These are phyloP conservation scores for Porites evermanni DNA, from an alignment of 92 coral and sea anemone species.

Conservation along the genomic window DNA sequence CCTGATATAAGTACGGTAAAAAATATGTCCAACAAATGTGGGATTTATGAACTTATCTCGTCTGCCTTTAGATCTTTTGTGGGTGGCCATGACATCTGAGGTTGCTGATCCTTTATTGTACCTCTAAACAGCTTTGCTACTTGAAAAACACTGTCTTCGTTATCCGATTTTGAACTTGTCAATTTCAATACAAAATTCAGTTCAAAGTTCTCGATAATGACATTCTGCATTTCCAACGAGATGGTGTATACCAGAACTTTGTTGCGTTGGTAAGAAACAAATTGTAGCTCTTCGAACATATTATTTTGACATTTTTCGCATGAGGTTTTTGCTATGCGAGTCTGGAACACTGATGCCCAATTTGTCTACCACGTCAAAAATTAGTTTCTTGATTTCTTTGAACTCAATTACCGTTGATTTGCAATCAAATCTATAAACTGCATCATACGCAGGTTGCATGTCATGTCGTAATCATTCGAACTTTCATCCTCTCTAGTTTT, in stretches of 20 bases:
- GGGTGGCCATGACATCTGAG: neutral
- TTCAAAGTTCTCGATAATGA: conserved; percentile 20
- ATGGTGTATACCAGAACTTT: conserved; percentile 31
- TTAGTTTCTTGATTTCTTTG: conserved; percentile 54
- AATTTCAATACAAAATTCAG: conserved; percentile 18
- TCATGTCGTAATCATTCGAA: conserved; percentile 40
- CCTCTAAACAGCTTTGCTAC: conserved; percentile 17
- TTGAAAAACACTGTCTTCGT: conserved; percentile 38
- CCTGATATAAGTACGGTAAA: neutral
- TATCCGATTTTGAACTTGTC: neutral
- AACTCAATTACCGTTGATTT: conserved; percentile 60
- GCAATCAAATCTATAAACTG: conserved; percentile 63
- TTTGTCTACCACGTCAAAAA: conserved; percentile 60
- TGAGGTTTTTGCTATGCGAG: conserved; percentile 65
- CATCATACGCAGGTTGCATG: conserved; percentile 54
- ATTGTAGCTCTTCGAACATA: conserved; percentile 59
- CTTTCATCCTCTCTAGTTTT: too few relatives aligned
- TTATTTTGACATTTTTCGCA: conserved; percentile 45
- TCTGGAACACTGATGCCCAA: conserved; percentile 60
- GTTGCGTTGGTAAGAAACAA: conserved; percentile 58
- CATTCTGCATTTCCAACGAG: conserved; percentile 30
- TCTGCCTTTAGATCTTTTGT: neutral
- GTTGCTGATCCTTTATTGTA: neutral
- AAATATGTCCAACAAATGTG: neutral
- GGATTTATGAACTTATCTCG: neutral